These are phyloP conservation scores for Sander vitreus DNA, from an alignment of 2,113 vertebrate genomes.

Conservation along the genomic window DNA sequence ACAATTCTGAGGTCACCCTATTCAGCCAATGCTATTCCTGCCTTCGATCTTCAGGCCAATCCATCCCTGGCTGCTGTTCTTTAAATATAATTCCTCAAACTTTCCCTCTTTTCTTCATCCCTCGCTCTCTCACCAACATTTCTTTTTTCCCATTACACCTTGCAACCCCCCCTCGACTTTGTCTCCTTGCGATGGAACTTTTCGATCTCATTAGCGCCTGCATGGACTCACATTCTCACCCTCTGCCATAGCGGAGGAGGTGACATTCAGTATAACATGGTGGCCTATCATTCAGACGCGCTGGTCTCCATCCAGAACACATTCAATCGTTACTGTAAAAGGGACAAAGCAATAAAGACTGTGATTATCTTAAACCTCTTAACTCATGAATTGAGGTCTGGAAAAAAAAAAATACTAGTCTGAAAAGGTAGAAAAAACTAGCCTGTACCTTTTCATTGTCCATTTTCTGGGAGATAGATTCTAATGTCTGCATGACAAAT, in stretches of 20 bases:
- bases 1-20: no score
- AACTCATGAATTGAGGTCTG: neutral
- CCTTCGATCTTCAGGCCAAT: no score
- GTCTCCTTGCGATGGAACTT: slow-evolving; percentile 21
- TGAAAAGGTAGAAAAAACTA: neutral
- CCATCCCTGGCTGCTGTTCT: no score
- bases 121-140: slow-evolving; percentile 3
- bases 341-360: neutral
- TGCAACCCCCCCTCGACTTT: neutral
- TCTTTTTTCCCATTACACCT: slow-evolving; percentile 24
- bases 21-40: no score
- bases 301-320: neutral
- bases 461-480: neutral
- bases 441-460: neutral
- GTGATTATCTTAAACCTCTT: neutral
- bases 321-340: neutral
- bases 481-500: neutral
- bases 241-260: neutral
- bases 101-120: neutral
- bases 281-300: neutral
- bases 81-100: no score
- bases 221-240: slow-evolving; percentile 47
- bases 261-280: slow-evolving; percentile 16
- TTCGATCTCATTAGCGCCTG: slow-evolving; percentile 68
- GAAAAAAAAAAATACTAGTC: no score